These are phyloP conservation scores for Oncorhynchus clarkii DNA, from an alignment of 2,113 vertebrate genomes.

Conservation along the genomic window DNA sequence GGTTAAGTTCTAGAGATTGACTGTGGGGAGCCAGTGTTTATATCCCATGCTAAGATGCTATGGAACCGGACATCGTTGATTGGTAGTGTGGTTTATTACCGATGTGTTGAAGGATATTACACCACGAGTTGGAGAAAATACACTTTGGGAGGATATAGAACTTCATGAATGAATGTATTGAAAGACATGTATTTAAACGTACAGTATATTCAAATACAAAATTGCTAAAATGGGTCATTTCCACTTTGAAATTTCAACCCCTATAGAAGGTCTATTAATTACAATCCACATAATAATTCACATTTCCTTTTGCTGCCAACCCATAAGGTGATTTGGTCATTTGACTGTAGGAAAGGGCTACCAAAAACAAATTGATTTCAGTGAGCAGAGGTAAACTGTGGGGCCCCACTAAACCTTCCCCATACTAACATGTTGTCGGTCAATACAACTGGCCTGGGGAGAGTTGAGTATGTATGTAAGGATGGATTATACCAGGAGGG, in stretches of 20 bases:
- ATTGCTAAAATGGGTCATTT: too few species aligned
- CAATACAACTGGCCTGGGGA: conserved; percentile 45
- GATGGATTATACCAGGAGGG: conserved; percentile 62
- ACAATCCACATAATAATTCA: too few species aligned
- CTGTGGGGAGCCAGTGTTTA: conserved; percentile 15
- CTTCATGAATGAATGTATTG: not conserved
- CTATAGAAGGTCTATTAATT: too few species aligned
- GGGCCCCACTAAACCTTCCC: conserved; percentile 53
- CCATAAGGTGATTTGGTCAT: too few species aligned
- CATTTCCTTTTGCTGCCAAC: too few species aligned
- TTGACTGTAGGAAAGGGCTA: too few species aligned
- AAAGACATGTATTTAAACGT: too few species aligned
- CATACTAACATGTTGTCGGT: conserved; percentile 63
- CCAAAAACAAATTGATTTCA: conserved; percentile 33
- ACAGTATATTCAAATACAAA: too few species aligned
- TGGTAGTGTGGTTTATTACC: conserved; percentile 14
- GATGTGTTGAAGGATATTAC: conserved; percentile 26
- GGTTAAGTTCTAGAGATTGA: conserved; percentile 30
- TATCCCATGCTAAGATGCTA: conserved; percentile 1
- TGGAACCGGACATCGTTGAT: not conserved
- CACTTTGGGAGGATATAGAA: conserved; percentile 26
- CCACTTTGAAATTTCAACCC: too few species aligned
- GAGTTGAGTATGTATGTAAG: conserved; percentile 58
- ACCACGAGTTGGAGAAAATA: conserved; percentile 7
- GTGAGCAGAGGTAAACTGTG: conserved; percentile 70